Conservation (phyloP, 2,113 vertebrate species). For the Columba janthina region DNA sequence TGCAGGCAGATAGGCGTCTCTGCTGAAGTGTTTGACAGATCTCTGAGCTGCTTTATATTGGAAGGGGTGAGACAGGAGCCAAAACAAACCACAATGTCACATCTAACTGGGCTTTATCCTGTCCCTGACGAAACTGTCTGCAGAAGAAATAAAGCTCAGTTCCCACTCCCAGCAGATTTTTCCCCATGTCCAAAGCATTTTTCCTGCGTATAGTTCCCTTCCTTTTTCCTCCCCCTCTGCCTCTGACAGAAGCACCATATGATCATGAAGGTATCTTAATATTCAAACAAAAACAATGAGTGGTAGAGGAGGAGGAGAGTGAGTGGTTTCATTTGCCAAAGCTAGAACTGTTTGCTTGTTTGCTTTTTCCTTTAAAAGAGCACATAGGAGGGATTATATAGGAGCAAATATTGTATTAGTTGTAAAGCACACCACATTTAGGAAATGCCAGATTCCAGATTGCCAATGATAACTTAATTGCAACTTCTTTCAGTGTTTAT, state of each 20-base stretch:
- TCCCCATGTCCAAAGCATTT: not conserved
- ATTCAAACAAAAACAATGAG: not conserved
- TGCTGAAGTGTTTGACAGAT: not conserved
- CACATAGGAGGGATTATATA: not conserved
- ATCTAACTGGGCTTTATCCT: rapidly evolving
- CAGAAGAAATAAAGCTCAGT: not conserved
- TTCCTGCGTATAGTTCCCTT: not conserved
- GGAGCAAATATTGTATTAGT: not conserved
- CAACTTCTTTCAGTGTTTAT: not conserved
- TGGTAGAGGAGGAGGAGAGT: not conserved
- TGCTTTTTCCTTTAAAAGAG: not conserved
- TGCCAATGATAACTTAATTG: not conserved
- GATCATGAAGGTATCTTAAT: not conserved
- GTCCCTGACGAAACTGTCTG: not conserved
- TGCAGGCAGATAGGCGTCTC: not conserved
- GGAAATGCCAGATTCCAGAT: not conserved
- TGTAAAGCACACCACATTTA: not conserved
- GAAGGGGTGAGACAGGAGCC: not conserved
- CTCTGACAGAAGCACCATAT: not conserved
- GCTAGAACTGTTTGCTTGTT: not conserved
- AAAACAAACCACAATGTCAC: not conserved
- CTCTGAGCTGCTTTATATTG: not conserved
- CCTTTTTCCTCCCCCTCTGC: not conserved
- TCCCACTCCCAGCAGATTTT: not conserved
- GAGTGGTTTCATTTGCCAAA: not conserved